Base-by-base conservation (phyloP, 1,140 invertebrate genomes). In the Caenorhabditis brenneri region DNA sequence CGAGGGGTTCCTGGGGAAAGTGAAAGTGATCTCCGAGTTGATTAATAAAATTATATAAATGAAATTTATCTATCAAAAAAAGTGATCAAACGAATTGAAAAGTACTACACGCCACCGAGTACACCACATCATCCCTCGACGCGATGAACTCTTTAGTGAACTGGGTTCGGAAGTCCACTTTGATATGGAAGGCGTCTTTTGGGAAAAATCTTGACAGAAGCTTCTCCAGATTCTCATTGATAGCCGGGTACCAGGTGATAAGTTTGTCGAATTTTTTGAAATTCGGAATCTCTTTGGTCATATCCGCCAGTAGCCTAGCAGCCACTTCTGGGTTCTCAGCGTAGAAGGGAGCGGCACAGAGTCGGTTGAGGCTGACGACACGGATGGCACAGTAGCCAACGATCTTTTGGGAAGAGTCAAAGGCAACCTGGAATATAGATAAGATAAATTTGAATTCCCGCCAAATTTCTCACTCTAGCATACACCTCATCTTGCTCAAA, bases 21-120 rank as follows among this genome's bases (percentile, higher is more conserved):
- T 74, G 5, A 74, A 74, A 74, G 36, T 74, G 36, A 46, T 74
- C 22, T 74, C 65, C 7, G 65, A 74, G 15, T 42, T 74, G 33
- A 42, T 74, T 42, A 74, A 74, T 22, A 74, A 74, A 74, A 24
- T 74, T 74, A 46, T 74, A 42, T 74, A 36, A 74, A 24, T 65
- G 4, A 12, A 6, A 5, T 42, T 42, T 42, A 42, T 42, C 12
- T 42, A 42, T 42, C n/a, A n/a, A n/a, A n/a, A n/a, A n/a, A n/a
- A n/a, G n/a, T n/a, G n/a, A n/a, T 58, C 53, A 58, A 58, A 65
- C 31, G 36, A 33, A 65, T 65, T 65, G 58, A 65, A 27, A 22
- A 36, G 58, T 65, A 36, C 29, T 65, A n/a, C 58, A 65, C 0
- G 58, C 29, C 29, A 65, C 58, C 0, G 58, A 65, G 36, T 65